These are phyloP conservation scores for Drosophila anomelani DNA, from an alignment of 2,888 invertebrate species.

Conservation along the genomic window DNA sequence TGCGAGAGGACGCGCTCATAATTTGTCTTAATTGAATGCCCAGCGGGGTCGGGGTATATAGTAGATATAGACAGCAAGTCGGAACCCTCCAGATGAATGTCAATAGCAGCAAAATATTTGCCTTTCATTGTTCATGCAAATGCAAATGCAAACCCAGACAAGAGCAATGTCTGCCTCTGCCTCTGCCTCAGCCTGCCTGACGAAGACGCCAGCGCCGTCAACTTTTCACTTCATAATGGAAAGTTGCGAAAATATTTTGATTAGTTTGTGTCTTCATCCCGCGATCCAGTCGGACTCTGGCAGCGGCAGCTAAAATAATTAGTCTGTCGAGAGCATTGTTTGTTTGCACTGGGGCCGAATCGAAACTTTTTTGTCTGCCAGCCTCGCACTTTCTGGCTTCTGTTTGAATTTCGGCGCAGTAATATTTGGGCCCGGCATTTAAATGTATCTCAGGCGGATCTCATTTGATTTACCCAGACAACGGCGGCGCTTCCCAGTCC, in stretches of 20 bases:
- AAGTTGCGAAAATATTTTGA: slow-evolving; percentile 80
- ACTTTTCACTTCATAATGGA: slow-evolving; percentile 81
- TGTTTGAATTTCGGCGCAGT: slow-evolving; percentile 52
- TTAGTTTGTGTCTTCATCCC: slow-evolving; percentile 68
- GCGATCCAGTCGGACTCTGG: slow-evolving; percentile 19
- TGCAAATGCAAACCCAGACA: slow-evolving; percentile 73
- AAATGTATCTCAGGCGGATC: slow-evolving; percentile 59
- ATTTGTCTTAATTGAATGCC: slow-evolving; percentile 77
- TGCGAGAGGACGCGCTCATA: slow-evolving; percentile 71
- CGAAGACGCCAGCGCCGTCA: slow-evolving; percentile 57
- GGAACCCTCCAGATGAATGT: slow-evolving; percentile 72
- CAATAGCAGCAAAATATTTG: slow-evolving; percentile 80
- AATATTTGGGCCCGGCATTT: slow-evolving; percentile 44
- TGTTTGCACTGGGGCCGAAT: slow-evolving; percentile 71
- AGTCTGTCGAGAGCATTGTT: slow-evolving; percentile 79
- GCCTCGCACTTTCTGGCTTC: slow-evolving; percentile 61
- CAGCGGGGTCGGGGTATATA: slow-evolving; percentile 11
- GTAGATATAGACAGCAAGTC: slow-evolving; percentile 11
- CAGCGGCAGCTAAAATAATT: slow-evolving; percentile 70
- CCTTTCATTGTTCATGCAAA: slow-evolving; percentile 79
- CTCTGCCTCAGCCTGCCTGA: neutral
- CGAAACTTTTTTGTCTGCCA: slow-evolving; percentile 64
- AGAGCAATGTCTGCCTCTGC: slow-evolving; percentile 37
- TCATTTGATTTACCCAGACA: slow-evolving; percentile 36
- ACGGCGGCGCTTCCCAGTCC: neutral